phyloP scores from a whole-genome alignment of 2,888 invertebrate genomes.

The Eilema griseolum region DNA sequence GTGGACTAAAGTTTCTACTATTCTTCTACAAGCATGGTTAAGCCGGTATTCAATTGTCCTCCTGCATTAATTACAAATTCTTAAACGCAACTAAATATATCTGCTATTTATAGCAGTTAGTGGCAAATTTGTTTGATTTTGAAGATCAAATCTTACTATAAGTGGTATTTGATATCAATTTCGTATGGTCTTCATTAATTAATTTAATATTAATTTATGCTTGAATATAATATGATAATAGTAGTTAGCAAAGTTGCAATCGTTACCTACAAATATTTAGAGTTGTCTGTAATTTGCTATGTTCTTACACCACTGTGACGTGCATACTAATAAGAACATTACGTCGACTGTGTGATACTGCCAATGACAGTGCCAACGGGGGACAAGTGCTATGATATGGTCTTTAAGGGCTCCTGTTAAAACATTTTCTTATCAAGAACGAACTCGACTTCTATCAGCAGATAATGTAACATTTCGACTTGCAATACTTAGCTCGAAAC shows the following conservation, averaged over 20 bases:
- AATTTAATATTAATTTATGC: neutral
- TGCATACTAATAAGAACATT: constrained; percentile 26
- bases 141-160: too few relatives aligned
- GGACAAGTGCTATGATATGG: constrained; percentile 35
- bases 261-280: neutral
- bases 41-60: neutral
- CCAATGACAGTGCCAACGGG: constrained; percentile 23
- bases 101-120: neutral
- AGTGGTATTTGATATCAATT: neutral
- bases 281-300: neutral
- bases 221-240: neutral
- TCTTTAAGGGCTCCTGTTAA: constrained; percentile 19
- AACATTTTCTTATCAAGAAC: constrained; percentile 9
- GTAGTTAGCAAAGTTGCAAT: neutral
- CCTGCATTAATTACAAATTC: neutral
- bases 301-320: constrained; percentile 21
- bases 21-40: too few relatives aligned
- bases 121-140: neutral
- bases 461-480: constrained; percentile 18
- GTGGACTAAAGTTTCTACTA: neutral
- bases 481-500: constrained; percentile 34
- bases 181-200: neutral
- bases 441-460: constrained; percentile 13
- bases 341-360: constrained; percentile 5
- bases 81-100: neutral